Evolutionary conservation across 2,888 invertebrate genomes (phyloP), one percentile per base, ranked within the genome.

Genomic region (Sceliomorpha sp.): DNA sequence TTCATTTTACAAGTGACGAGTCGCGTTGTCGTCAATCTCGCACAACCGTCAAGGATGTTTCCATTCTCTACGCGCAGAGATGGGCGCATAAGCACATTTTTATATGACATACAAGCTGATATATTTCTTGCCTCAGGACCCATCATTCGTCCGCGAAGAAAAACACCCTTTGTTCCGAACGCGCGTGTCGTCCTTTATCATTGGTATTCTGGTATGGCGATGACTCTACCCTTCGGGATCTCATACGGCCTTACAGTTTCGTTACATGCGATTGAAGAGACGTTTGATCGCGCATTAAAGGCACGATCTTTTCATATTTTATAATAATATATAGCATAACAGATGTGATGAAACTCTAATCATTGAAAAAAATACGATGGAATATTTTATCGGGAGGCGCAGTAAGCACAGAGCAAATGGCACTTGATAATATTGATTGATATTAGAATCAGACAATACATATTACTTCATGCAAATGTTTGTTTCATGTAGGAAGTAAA

Each of bases 71-170:
- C 74, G 72, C 68, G 72, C 73, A 50, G 64, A 68, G 51, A 72
- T 60, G 73, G 70, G 63, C 77, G 80, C 80, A 77, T 84, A 82
- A 83, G 80, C 82, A 84, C 83, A 82, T 84, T 84, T 84, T 83
- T 84, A 84, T 84, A 81, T 79, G 82, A 83, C 82, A 77, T 77
- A 75, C 45, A 72, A 76, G 79, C 78, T 76, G 83, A 84, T 83
- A 80, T 84, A 84, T 84, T 79, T 83, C 75, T 74, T 67, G 63
- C 72, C 73, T 72, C 72, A 50, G 68, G 62, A 66, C 70, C 70
- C 69, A 73, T 66, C 58, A 69, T 51, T 60, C 68, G 59, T 64
- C 32, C 53, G 66, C 47, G 72, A 75, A 70, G 72, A 75, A 78
- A 75, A 75, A 72, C 72, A 74, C 71, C 73, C 73, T 83, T 81